These are phyloP conservation scores for Alcedo atthis DNA, from an alignment of 2,797 vertebrate genomes.

Conservation along the genomic window DNA sequence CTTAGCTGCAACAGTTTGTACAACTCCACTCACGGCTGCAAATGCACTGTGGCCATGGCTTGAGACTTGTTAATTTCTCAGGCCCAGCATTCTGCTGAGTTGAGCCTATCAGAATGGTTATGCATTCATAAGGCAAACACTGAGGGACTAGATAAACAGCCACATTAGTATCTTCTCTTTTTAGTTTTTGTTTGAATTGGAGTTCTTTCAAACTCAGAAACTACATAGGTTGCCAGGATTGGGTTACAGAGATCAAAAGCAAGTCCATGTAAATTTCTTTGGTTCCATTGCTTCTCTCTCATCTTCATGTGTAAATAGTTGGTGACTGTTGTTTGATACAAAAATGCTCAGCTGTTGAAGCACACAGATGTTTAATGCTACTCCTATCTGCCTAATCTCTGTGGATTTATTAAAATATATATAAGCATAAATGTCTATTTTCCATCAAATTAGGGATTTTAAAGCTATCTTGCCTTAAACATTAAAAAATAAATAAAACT, in stretches of 20 bases:
- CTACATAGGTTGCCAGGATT: neutral
- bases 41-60: neutral
- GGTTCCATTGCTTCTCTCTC: neutral
- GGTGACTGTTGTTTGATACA: neutral
- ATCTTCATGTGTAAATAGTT: neutral
- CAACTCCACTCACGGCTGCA: neutral
- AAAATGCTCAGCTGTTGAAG: neutral
- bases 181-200: neutral
- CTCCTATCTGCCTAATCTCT: neutral
- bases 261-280: neutral
- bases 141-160: neutral
- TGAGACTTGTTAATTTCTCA: conserved; percentile 13
- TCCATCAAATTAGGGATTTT: neutral
- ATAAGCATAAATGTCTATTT: neutral
- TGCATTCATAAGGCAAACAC: neutral
- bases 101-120: neutral
- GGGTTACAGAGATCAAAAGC: neutral
- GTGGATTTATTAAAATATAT: neutral
- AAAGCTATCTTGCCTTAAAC: neutral
- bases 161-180: neutral
- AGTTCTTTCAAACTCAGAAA: neutral
- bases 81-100: neutral
- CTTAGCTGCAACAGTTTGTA: neutral
- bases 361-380: neutral
- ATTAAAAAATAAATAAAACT: neutral